Evolutionary conservation across 2,113 vertebrate species (phyloP).

Genomic region (Dolichotis patagonum): DNA sequence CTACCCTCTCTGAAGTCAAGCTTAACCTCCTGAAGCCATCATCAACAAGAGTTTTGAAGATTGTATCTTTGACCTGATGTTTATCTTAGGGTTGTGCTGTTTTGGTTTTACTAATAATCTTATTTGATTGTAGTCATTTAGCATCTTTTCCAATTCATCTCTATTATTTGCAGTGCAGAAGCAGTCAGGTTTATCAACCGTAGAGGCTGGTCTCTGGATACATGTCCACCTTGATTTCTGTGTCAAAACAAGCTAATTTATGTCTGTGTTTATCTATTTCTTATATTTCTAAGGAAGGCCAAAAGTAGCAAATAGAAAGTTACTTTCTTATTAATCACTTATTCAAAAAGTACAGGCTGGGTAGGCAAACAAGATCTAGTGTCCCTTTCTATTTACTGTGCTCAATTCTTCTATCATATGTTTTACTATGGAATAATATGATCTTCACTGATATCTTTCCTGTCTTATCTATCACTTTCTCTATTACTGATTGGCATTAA

Average conservation of each 20-base stretch:
- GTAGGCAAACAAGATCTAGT: not conserved
- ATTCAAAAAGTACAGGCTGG: not conserved
- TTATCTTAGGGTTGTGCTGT: not conserved
- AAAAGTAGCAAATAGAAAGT: not conserved
- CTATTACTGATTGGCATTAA: not conserved
- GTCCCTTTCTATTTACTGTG: not conserved
- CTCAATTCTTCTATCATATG: not conserved
- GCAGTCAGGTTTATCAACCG: not conserved
- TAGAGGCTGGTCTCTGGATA: not conserved
- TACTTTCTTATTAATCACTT: not conserved
- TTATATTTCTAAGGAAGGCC: not conserved
- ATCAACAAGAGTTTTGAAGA: constrained; percentile 7
- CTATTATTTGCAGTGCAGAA: not conserved
- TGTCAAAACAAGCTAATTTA: not conserved
- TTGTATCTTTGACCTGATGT: not conserved
- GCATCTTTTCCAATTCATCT: not conserved
- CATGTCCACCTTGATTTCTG: not conserved
- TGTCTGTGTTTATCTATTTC: not conserved
- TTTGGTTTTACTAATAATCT: not conserved
- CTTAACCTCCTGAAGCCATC: not conserved
- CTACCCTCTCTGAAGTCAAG: not conserved
- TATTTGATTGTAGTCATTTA: not conserved
- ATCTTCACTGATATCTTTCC: not conserved
- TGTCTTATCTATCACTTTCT: not conserved
- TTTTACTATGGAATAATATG: not conserved